phyloP scores from a whole-genome alignment of 1,140 invertebrate species.

The Drosophila santomea region DNA sequence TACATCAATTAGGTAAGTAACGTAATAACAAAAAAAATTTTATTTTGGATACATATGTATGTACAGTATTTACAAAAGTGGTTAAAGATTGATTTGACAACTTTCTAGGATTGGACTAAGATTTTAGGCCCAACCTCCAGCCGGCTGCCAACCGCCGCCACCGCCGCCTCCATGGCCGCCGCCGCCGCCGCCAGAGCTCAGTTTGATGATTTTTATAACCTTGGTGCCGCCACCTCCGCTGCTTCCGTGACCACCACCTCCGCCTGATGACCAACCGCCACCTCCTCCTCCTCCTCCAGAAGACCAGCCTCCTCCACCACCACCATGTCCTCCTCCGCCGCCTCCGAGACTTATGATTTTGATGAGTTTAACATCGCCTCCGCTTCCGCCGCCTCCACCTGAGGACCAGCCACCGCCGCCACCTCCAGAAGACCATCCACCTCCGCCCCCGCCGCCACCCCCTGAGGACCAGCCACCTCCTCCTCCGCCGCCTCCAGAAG shows the following conservation, averaged over 20 bases:
- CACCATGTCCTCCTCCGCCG: constrained; percentile 34
- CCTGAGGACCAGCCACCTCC: constrained; percentile 64
- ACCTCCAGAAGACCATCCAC: constrained; percentile 52
- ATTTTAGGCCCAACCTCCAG: constrained; percentile 77
- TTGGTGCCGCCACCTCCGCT: constrained; percentile 53
- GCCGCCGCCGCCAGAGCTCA: constrained; percentile 46
- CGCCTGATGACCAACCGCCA: constrained; percentile 49
- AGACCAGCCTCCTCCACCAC: constrained; percentile 3
- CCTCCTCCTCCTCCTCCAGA: constrained; percentile 8
- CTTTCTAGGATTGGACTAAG: neutral
- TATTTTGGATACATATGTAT: constrained; percentile 67
- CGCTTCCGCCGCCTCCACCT: constrained; percentile 60
- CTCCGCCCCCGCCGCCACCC: constrained; percentile 49
- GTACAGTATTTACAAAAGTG: constrained; percentile 71
- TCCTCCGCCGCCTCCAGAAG: constrained; percentile 62
- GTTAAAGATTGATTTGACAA: neutral
- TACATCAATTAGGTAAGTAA: constrained; percentile 4
- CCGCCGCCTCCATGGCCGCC: constrained; percentile 56
- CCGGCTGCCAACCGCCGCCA: constrained; percentile 72
- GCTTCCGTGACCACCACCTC: constrained; percentile 34
- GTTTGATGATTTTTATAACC: constrained; percentile 57
- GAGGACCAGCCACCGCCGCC: constrained; percentile 55
- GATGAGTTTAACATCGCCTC: constrained; percentile 55
- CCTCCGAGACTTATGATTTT: constrained; percentile 66
- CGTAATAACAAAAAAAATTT: constrained; percentile 29